Evolutionary conservation across 2,888 invertebrate genomes (phyloP), one percentile per base, ranked within the genome.

Genomic region (Apantesis nais): DNA sequence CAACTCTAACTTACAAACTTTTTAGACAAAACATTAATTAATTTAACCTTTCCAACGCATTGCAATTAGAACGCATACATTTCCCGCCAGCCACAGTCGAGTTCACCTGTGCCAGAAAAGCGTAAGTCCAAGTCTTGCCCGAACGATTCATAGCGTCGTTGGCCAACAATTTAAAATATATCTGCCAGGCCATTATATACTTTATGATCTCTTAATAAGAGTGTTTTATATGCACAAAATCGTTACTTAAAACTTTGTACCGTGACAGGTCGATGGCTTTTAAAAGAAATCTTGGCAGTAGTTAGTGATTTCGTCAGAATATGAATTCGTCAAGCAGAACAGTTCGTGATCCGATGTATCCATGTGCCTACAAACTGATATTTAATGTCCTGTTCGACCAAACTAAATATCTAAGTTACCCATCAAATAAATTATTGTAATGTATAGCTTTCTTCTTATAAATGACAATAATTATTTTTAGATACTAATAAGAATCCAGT

Each of bases 271-370:
- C 93, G 89, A 92, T 93, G 93, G 87, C 93, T 90, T 90, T 89
- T 86, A 81, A 88, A 91, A 92, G 89, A 92, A 92, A 93, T 92
- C 91, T 93, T 93, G 93, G 93, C 93, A 93, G 86, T 86, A 81
- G 86, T 82, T 85, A 76, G 81, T 86, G 89, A 90, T 92, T 93
- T 92, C 93, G 91, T 92, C 92, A 93, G 89, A 89, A 86, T 85
- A 84, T 88, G 89, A 89, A 90, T 90, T 90, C 88, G 92, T 92
- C 90, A 90, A 90, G 89, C 90, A 89, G 88, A 92, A 90, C 89
- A 71, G 74, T 76, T 76, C 73, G 81, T 80, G 78, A 77, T 78
- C 70, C 72, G 62, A 74, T 71, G 66, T 75, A 62, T 34, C 62
- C 72, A 73, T 67, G 72, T 71, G 71, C 63, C 67, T 29, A 39